Percentiles rank a stretch among this genome's conserved stretches.
Conservation (phyloP, 1,140 invertebrate genomes). For the Teleopsis dalmanni region DNA sequence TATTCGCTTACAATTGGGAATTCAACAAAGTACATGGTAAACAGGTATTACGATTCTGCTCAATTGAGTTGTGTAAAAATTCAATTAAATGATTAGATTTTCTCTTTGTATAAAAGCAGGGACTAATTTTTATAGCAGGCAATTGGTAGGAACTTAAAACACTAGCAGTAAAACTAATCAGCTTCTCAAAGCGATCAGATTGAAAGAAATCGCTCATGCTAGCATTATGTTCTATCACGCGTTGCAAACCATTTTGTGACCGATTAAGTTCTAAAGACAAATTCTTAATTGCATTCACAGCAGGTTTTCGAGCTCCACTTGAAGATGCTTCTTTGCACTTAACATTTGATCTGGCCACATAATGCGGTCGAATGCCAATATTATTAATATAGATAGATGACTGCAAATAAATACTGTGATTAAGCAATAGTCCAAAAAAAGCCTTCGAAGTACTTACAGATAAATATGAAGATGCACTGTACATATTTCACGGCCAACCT, state of each 20-base stretch:
- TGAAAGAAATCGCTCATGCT: conserved; percentile 5
- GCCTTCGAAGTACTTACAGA: conserved; percentile 3
- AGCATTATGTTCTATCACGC: conserved; percentile 13
- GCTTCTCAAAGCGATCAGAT: conserved; percentile 1
- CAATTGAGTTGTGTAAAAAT: background rate
- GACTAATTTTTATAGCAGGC: conserved; percentile 18
- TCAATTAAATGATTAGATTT: conserved; percentile 18
- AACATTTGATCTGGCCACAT: conserved; percentile 30
- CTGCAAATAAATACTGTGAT: conserved; percentile 13
- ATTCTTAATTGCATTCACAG: background rate
- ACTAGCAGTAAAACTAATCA: conserved; percentile 1
- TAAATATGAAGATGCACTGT: conserved; percentile 9
- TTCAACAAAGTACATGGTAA: background rate
- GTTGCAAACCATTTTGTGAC: conserved; percentile 8
- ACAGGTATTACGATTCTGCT: background rate
- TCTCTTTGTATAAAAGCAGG: conserved; percentile 16
- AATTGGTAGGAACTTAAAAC: background rate
- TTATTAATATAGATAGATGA: conserved; percentile 39
- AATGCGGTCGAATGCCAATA: conserved; percentile 36
- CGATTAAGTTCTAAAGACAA: background rate
- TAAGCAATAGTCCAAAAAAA: background rate
- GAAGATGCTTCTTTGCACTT: conserved; percentile 12
- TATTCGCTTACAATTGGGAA: background rate
- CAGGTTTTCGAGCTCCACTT: background rate
- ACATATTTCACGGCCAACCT: conserved; percentile 5